phyloP scores from a whole-genome alignment of 2,888 invertebrate genomes.

The Atethmia centrago region DNA sequence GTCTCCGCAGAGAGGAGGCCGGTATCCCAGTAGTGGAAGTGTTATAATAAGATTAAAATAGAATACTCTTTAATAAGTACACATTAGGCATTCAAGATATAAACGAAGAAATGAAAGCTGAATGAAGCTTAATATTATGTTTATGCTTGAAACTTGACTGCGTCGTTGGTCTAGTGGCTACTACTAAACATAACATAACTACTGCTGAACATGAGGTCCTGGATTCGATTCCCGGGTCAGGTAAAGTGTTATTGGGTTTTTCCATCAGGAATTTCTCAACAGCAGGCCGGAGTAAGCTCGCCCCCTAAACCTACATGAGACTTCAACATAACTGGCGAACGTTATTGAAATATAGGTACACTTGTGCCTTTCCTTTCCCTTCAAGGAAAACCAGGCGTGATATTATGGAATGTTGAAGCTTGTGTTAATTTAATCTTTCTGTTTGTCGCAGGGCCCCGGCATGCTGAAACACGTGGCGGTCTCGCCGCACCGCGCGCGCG shows the following conservation, averaged over 20 bases:
- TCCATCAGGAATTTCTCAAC: not conserved
- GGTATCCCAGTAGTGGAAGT: not conserved
- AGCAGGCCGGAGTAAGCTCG: not conserved
- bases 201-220: not conserved
- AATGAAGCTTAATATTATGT: too few relatives aligned
- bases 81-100: too few relatives aligned
- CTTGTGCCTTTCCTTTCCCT: not conserved
- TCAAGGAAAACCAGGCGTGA: not conserved
- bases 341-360: not conserved
- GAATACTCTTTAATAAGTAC: too few relatives aligned
- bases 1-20: not conserved
- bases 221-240: not conserved
- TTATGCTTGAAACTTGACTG: not conserved
- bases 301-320: not conserved
- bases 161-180: not conserved
- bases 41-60: too few relatives aligned
- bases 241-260: not conserved
- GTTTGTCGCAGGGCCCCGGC: conserved; percentile 74
- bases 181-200: too few relatives aligned
- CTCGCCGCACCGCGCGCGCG: conserved; percentile 95
- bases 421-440: not conserved
- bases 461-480: conserved; percentile 98
- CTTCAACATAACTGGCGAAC: not conserved
- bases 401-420: not conserved
- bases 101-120: too few relatives aligned